phyloP scores from a whole-genome alignment of 2,113 vertebrate species.

The Podiceps cristatus region DNA sequence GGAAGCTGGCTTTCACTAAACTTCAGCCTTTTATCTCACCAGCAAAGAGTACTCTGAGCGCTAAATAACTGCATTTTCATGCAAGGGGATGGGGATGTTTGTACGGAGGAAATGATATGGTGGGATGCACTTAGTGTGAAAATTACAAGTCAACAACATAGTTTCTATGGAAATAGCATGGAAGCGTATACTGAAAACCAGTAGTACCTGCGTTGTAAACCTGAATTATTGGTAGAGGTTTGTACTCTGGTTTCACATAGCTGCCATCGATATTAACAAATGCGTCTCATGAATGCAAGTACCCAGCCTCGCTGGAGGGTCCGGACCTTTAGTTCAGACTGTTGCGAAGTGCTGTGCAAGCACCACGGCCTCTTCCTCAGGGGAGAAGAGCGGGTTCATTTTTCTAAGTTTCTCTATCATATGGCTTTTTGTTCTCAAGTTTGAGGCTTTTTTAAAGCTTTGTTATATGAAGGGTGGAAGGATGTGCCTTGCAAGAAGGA shows the following conservation, averaged over 20 bases:
- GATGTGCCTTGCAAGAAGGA: neutral
- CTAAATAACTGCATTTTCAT: neutral
- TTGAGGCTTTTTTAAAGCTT: neutral
- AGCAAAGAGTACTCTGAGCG: neutral
- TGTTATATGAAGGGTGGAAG: neutral
- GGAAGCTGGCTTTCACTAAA: neutral
- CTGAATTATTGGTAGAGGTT: neutral
- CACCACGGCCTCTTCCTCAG: neutral
- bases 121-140: constrained; percentile 39
- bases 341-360: neutral
- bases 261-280: neutral
- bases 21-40: constrained; percentile 23
- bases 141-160: constrained; percentile 9
- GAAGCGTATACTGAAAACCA: neutral
- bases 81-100: neutral
- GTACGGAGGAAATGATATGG: neutral
- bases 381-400: neutral
- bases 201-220: neutral
- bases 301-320: neutral
- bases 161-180: constrained; percentile 65
- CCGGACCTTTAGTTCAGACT: neutral
- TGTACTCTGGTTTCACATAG: neutral
- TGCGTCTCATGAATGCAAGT: neutral
- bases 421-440: neutral
- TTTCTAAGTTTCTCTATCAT: neutral